Percentiles rank a stretch among this genome's conserved stretches.
These are phyloP conservation scores for Arbacia lixula DNA, from an alignment of 53 echinoderm and acorn worm genomes.

Conservation along the genomic window DNA sequence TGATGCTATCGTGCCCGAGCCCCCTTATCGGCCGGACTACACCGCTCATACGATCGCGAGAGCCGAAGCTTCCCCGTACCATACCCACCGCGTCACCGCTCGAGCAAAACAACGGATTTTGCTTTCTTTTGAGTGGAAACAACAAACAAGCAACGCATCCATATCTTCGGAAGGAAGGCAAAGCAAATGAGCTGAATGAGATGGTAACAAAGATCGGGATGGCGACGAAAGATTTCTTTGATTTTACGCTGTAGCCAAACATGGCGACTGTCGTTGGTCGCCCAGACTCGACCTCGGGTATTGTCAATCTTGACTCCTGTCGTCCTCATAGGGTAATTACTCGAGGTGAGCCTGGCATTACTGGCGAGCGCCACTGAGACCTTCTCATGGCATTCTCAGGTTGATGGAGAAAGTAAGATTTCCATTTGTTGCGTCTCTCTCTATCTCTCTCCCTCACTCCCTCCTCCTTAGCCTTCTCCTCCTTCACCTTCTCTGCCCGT, in stretches of 20 bases:
- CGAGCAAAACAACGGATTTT: not conserved
- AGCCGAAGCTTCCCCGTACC: conserved; percentile 4
- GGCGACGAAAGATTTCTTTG: no score
- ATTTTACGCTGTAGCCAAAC: no score
- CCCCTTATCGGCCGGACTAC: not conserved
- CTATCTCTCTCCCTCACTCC: not conserved
- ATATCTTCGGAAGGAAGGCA: no score
- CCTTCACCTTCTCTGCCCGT: no score
- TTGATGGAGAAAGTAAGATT: not conserved
- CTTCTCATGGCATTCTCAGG: not conserved
- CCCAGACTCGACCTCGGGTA: conserved; percentile 4
- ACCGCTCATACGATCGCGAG: not conserved
- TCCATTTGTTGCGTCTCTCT: not conserved
- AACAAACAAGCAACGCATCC: no score
- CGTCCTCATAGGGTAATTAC: conserved; percentile 27
- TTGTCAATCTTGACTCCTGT: conserved; percentile 18
- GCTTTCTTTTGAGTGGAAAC: no score
- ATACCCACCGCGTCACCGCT: not conserved
- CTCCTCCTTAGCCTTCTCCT: no score
- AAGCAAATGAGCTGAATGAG: no score
- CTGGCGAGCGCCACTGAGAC: conserved; percentile 1
- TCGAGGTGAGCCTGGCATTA: conserved; percentile 19
- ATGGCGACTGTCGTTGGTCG: no score
- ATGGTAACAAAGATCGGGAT: no score
- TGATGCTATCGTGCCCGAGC: not conserved